phyloP scores from a whole-genome alignment of 1,140 invertebrate species.

The Lysiphlebus fabarum region DNA sequence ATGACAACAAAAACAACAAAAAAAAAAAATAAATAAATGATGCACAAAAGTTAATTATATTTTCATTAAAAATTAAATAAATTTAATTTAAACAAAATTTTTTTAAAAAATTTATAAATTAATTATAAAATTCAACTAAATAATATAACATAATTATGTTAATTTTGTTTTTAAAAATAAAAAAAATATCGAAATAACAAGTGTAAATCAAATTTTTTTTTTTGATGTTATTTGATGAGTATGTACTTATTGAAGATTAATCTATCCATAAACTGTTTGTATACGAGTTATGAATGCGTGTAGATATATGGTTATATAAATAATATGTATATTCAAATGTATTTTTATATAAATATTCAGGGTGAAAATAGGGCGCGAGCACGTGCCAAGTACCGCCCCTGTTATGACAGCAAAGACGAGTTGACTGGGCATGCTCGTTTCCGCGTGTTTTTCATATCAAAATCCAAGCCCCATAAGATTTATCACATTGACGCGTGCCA shows the following conservation, averaged over 20 bases:
- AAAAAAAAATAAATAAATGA: too few relatives aligned
- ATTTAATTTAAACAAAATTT: too few relatives aligned
- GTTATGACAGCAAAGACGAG: constrained; percentile 47
- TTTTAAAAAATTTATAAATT: too few relatives aligned
- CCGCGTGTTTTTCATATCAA: constrained; percentile 27
- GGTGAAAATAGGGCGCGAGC: constrained; percentile 39
- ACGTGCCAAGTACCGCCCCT: constrained; percentile 38
- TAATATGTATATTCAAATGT: neutral
- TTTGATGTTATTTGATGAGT: neutral
- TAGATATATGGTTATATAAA: neutral
- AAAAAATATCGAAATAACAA: too few relatives aligned
- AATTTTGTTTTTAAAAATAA: too few relatives aligned
- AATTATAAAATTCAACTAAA: too few relatives aligned
- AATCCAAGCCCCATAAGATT: constrained; percentile 37
- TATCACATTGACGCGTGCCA: constrained; percentile 40
- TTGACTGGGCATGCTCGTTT: constrained; percentile 36
- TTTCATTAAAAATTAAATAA: too few relatives aligned
- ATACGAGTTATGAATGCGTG: constrained; percentile 35
- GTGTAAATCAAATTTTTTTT: neutral
- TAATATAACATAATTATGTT: too few relatives aligned
- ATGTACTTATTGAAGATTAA: constrained; percentile 7
- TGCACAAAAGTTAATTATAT: too few relatives aligned
- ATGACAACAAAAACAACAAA: too few relatives aligned
- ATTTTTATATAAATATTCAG: constrained; percentile 8
- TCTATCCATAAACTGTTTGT: constrained; percentile 2